Conservation (phyloP, 2,113 vertebrate species). For the Phyllopteryx taeniolatus region DNA sequence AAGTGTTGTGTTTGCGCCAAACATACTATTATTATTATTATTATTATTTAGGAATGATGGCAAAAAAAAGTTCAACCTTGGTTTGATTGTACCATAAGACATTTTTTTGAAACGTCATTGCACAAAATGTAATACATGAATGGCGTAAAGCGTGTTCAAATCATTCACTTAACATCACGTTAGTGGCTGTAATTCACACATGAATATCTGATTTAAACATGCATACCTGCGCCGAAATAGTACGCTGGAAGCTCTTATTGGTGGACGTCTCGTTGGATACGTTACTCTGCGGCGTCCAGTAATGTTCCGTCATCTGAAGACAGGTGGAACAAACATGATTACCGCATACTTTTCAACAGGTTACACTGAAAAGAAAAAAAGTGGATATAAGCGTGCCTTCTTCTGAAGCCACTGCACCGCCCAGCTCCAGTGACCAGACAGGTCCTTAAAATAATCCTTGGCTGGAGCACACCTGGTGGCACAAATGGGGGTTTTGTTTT, state of each 20-base stretch:
- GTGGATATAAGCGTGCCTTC: constrained; percentile 73
- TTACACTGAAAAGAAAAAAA: constrained; percentile 1
- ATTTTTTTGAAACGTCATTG: too few species aligned
- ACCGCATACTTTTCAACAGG: not conserved
- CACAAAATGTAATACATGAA: too few species aligned
- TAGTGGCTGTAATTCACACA: not conserved
- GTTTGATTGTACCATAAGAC: too few species aligned
- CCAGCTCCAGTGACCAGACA: constrained; percentile 98
- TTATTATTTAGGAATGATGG: too few species aligned
- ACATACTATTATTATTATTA: too few species aligned
- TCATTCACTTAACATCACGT: too few species aligned
- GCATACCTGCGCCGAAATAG: constrained; percentile 95
- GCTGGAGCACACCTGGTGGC: constrained; percentile 86
- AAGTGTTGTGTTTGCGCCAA: too few species aligned
- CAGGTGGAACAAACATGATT: constrained; percentile 9
- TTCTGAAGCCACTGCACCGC: constrained; percentile 98
- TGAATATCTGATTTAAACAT: not conserved
- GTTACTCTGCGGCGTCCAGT: constrained; percentile 97
- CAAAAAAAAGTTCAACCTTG: too few species aligned
- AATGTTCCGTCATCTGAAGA: constrained; percentile 96
- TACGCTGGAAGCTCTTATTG: constrained; percentile 98
- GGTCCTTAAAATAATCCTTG: constrained; percentile 98
- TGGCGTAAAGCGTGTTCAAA: too few species aligned
- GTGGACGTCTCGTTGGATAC: constrained; percentile 98
- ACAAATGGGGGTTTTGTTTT: not conserved